A percentile compares a stretch with the other conserved stretches of the same genome.
phyloP scores from a whole-genome alignment of 2,888 invertebrate species.

The Perithous albicinctus region DNA sequence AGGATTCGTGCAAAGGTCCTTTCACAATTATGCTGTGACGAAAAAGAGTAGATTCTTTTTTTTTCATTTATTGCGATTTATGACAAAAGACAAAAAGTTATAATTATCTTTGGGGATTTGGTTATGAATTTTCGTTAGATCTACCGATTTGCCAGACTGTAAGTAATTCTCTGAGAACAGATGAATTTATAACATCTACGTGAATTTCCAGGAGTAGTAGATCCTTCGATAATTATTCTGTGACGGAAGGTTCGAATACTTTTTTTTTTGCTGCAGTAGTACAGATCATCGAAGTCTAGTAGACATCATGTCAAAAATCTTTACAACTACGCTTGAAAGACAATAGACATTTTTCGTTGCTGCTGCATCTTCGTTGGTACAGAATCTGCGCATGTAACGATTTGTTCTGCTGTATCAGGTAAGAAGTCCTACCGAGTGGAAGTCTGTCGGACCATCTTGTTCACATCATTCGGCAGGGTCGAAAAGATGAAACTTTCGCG shows the following conservation, averaged over 20 bases:
- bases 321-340: conserved; percentile 1
- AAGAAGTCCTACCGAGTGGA: background rate
- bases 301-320: conserved; percentile 42
- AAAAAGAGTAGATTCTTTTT: conserved; percentile 1
- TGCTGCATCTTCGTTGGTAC: conserved; percentile 8
- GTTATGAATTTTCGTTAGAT: background rate
- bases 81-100: background rate
- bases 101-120: background rate
- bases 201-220: background rate
- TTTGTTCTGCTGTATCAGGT: conserved; percentile 47
- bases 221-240: conserved; percentile 7
- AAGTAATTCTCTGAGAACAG: background rate
- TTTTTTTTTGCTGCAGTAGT: background rate
- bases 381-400: conserved; percentile 27
- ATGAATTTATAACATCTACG: background rate
- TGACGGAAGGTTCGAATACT: background rate
- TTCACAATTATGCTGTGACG: conserved; percentile 32
- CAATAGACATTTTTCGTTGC: conserved; percentile 29
- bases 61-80: background rate
- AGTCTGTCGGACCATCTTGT: background rate
- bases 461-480: conserved; percentile 10
- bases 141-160: background rate
- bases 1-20: background rate
- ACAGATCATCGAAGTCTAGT: background rate
- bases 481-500: conserved; percentile 2